Conservation (phyloP, 2,113 vertebrate genomes). For the Burhinus bistriatus region DNA sequence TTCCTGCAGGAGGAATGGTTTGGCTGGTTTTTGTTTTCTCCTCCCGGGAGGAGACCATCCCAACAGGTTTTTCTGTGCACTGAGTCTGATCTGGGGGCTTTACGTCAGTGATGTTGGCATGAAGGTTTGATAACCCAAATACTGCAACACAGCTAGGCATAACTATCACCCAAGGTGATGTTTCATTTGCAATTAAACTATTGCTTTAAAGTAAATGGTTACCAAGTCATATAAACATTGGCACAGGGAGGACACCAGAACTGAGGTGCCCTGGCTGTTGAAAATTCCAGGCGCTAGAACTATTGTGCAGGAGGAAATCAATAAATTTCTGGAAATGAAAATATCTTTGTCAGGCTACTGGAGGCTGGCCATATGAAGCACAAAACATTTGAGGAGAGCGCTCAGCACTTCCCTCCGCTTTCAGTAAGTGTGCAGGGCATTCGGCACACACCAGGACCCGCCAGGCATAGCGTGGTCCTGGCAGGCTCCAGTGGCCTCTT, state of each 20-base stretch:
- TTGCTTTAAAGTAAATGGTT: not conserved
- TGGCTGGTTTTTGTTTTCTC: not conserved
- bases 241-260: not conserved
- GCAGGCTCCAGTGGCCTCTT: not conserved
- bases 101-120: not conserved
- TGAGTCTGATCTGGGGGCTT: not conserved
- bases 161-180: not conserved
- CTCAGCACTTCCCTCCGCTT: not conserved
- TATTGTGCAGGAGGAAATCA: not conserved
- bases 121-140: not conserved
- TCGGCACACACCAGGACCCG: rapidly evolving
- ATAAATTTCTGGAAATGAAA: conserved; percentile 3
- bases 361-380: not conserved
- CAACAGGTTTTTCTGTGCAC: not conserved
- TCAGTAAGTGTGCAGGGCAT: not conserved
- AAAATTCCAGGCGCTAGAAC: not conserved
- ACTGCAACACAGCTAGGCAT: not conserved
- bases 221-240: not conserved
- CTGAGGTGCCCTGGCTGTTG: not conserved
- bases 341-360: not conserved
- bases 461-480: not conserved
- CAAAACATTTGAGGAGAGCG: not conserved
- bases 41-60: not conserved
- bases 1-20: not conserved
- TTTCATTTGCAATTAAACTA: not conserved